phyloP scores from a whole-genome alignment of 2,797 vertebrate species.

The Poeciliopsis turneri region DNA sequence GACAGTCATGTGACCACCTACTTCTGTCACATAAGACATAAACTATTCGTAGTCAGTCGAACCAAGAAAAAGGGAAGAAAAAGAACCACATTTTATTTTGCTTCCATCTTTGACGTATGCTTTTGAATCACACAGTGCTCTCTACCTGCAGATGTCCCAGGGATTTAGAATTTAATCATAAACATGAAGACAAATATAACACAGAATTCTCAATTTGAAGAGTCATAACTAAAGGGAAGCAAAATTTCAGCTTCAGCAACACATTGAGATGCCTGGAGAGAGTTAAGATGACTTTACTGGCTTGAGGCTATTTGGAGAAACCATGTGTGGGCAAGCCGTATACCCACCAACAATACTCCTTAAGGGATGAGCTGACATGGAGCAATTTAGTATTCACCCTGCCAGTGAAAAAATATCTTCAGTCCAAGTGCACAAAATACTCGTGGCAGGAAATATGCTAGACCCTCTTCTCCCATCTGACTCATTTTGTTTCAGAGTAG shows the following conservation, averaged over 20 bases:
- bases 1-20: constrained; percentile 60
- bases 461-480: constrained; percentile 67
- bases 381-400: constrained; percentile 76
- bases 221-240: constrained; percentile 54
- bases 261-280: constrained; percentile 46
- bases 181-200: constrained; percentile 52
- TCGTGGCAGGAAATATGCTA: constrained; percentile 64
- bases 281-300: constrained; percentile 59
- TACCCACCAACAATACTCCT: constrained; percentile 73
- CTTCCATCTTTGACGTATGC: not conserved
- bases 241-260: constrained; percentile 42
- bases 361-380: constrained; percentile 79
- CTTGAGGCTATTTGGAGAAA: constrained; percentile 66
- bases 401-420: constrained; percentile 74
- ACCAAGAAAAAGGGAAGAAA: constrained; percentile 37
- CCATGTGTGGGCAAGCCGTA: constrained; percentile 69
- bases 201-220: constrained; percentile 54
- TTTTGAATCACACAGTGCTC: constrained; percentile 28
- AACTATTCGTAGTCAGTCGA: constrained; percentile 37
- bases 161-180: constrained; percentile 68
- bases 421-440: constrained; percentile 70
- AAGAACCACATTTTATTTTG: constrained; percentile 21
- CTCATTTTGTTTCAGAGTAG: constrained; percentile 73
- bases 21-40: constrained; percentile 40
- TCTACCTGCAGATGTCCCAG: constrained; percentile 1